Evolutionary conservation across 2,888 invertebrate genomes (phyloP), one percentile per base, ranked within the genome.

Genomic region (Resseliella maxima): DNA sequence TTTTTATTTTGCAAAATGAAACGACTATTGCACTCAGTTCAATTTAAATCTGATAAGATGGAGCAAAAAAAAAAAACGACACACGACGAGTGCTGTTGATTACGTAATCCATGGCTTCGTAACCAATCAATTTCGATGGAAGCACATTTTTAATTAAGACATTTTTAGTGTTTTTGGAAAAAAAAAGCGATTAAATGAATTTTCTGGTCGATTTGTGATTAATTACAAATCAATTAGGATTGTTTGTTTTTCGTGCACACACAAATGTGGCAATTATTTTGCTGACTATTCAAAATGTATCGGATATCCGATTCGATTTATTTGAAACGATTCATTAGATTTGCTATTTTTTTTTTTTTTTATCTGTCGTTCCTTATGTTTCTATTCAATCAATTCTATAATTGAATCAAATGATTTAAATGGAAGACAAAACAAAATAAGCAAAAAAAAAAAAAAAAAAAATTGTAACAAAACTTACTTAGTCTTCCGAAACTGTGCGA

Each of bases 401-500:
- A 50, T 15, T 15, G 18, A 50, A 50, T 50, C n/a, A 18, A 15
- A 15, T 18, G 12, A 18, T 41, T 41, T 8, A 41, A 8, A 12
- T 41, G 41, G 6, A 41, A 41, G 41, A 41, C 41, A 81, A 18
- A 35, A 1, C 8, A 21, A 1, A 36, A 36, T 2, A 0, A 38
- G 38, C 21, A 38, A 83, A 38, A 38, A 38, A 83, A 36, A 8
- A 12, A 83, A 38, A 38, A 21, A 83, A n/a, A 35, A 38, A 12
- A 83, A 83, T 38, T 38, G 0, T 10, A 36, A 54, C 18, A 36
- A 38, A 87, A 96, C 98, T 97, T 93, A 98, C 98, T 97, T 92
- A 98, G 94, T 94, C 98, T 94, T 91, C 98, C 98, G 93, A 98
- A 98, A 93, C 98, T 98, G 92, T 97, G 96, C 90, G 98, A 98